Evolutionary conservation across 2,797 vertebrate species (phyloP), one percentile per base, ranked within the genome.

Genomic region (Chloroceryle inda): DNA sequence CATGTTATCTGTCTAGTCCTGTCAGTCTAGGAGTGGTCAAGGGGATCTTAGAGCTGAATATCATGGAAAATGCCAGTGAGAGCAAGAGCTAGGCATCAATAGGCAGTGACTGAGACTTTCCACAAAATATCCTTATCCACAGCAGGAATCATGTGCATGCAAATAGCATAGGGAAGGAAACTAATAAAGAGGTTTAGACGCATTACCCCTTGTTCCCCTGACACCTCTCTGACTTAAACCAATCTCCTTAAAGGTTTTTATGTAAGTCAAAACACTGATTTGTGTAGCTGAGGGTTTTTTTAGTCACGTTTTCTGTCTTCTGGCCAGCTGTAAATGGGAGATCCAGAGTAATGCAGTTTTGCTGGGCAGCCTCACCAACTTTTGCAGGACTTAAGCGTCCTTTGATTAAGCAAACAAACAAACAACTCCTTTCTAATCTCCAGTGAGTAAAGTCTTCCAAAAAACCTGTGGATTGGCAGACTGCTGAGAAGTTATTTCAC

Each of bases 401-500:
- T 88, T 78, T 56, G 17, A 64, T 62, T 68, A 85, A 87, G 24
- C 23, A 67, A 86, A 35, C 21, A 67, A 63, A 19, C 18, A 45
- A 52, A 17, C 31, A 67, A 5, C 19, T 79, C 11, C 19, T 72
- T 64, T 83, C n/a, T 44, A 81, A 44, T 84, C 22, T 75, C 29
- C 50, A 84, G 67, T 86, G 93, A 85, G 21, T 16, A 58, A 75
- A 87, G 20, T 42, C 52, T 80, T 96, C 27, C 22, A 55, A 80
- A 86, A 72, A 35, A 13, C 2, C 19, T 38, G 31, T 50, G 40
- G 29, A 56, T 49, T 77, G 35, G 22, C 40, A 91, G 52, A n/a
- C 21, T 79, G 31, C 56, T 92, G 44, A 87, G 27, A 83, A 95
- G 42, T 66, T 92, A 85, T 92, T 94, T 89, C 62, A 86, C 13